phyloP scores from a whole-genome alignment of 2,797 vertebrate species.

The Schizopygopsis malacanthus region DNA sequence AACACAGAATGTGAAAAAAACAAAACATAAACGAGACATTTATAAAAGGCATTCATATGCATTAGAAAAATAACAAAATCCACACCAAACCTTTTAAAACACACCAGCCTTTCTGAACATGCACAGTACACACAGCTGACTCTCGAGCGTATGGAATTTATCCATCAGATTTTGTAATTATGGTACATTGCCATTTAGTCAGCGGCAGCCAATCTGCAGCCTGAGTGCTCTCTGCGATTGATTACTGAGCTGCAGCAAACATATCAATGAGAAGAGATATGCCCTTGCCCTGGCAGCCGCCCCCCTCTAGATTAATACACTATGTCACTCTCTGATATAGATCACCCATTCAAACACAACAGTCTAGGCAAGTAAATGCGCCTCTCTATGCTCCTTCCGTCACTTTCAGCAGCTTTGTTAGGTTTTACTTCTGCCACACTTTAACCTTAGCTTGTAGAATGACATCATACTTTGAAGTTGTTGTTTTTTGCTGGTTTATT shows the following conservation, averaged over 20 bases:
- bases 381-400: conserved; percentile 33
- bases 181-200: conserved; percentile 58
- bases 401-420: conserved; percentile 18
- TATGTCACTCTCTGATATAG: conserved; percentile 62
- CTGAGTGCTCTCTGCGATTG: conserved; percentile 57
- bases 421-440: conserved; percentile 1
- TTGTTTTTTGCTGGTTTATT: neutral
- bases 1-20: neutral
- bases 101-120: neutral
- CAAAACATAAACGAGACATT: neutral
- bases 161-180: conserved; percentile 55
- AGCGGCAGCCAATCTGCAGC: conserved; percentile 53
- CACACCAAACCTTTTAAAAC: conserved; percentile 3
- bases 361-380: conserved; percentile 58
- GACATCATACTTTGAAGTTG: neutral
- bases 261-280: conserved; percentile 66
- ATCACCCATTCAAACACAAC: conserved; percentile 64
- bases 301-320: conserved; percentile 63
- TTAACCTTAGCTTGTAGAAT: conserved; percentile 11
- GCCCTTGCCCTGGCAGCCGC: conserved; percentile 58
- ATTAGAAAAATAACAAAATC: neutral
- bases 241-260: conserved; percentile 65
- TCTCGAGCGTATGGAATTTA: conserved; percentile 50
- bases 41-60: too few species aligned
- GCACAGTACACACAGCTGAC: conserved; percentile 31